Base-by-base conservation (phyloP, 2,797 vertebrate species). In the Phataginus tetradactyla region DNA sequence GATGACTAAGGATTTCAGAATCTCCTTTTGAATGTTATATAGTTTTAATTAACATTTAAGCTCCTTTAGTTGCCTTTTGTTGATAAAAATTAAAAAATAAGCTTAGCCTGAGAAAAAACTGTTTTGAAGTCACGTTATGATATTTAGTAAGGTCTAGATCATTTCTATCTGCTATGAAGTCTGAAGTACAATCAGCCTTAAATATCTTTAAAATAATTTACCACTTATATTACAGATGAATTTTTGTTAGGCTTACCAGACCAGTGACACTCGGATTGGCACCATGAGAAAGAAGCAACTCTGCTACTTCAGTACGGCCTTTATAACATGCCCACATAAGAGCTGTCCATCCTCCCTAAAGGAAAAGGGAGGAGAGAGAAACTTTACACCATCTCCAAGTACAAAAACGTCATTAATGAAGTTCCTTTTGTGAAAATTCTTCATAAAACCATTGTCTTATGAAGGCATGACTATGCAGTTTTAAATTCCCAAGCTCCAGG, bases 321-420 rank as follows among this genome's bases (percentile, higher is more conserved):
- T 99, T 99, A 34, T 99, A 99, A 0, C 99, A 99, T 0, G 99
- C 99, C 99, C 99, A 99, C 98, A 99, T 99, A 18, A 99, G 99
- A 13, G 99, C 99, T 1, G 99, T 99, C 99, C 99, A 99, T n/a
- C 99, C 99, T 9, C 99, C 99, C 99, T 99, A 88, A 53, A 78
- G 96, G 96, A 79, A 3, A 78, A 96, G 95, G n/a, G 29, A n/a
- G 91, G n/a, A 51, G 4, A 45, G 34, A 9, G 45, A 92, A 95
- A 94, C 3, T 1, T 4, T 11, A 0, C 21, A 11, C 68, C 6
- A 12, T 32, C 12, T 49, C 59, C 29, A 71, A 42, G 21, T n/a
- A 83, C n/a, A 84, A 75, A 69, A 72, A 69, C 3, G 6, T 17
- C 59, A 45, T 37, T 17, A 59, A 37, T 39, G 25, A 74, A n/a